Evolutionary conservation across 2,113 vertebrate species (phyloP), one percentile per base, ranked within the genome.

Genomic region (Microcebus griseorufus): DNA sequence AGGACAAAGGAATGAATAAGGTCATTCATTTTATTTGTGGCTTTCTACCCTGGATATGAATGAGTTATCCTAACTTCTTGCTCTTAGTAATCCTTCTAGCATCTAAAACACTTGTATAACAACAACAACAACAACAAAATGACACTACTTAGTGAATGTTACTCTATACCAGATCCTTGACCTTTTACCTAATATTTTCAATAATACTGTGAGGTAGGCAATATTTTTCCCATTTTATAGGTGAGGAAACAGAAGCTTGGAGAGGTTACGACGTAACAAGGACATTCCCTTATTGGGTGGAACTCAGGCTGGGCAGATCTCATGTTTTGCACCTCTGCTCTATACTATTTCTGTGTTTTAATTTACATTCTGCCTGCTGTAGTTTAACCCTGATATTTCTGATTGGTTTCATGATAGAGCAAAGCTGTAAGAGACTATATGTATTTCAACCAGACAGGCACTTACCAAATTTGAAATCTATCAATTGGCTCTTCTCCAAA

Each of bases 401-500:
- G 39, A 34, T 39, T 90, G 5, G 29, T 94, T 96, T 96, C 4
- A 18, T 9, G 8, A 18, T 4, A 45, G 64, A 92, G n/a, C 32
- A 85, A 81, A 92, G 23, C 69, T 94, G 82, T 53, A 70, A 18
- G 25, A 34, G 48, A 58, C 25, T 37, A n/a, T 5, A 5, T 93
- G 1, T 88, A 58, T 82, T 88, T 96, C 25, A 78, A 53, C 34
- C 48, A 45, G 39, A 60, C 4, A 51, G 25, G 37, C 13, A 39
- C 45, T 64, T 60, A 95, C 75, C 7, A 87, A 95, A 88, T 88
- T 85, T 92, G 70, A 85, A 51, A 67, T 73, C 55, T 92, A 20
- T 87, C 34, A 14, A 4, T n/a, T 67, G 76, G 18, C 8, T 48
- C 23, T 13, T 96, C 22, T 90, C 80, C 78, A 67, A 45, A 82